Conservation (phyloP, 1,140 invertebrate species). For the Nasonia vitripennis region DNA sequence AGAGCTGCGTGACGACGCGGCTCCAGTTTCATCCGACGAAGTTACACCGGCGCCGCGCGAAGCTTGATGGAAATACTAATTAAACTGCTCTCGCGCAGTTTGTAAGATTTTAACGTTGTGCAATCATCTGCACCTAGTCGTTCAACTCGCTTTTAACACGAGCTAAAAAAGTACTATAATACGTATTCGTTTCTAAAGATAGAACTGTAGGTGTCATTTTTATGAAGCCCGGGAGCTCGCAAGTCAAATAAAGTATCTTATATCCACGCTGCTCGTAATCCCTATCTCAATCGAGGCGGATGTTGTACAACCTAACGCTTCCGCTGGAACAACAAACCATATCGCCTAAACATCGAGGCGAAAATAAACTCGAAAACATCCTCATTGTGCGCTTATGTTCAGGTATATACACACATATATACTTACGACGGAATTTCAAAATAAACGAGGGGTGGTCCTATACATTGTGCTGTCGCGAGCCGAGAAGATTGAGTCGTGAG, state of each 20-base stretch:
- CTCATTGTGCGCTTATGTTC: not conserved
- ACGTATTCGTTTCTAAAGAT: too few species aligned
- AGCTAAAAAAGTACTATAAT: too few species aligned
- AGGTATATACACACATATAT: not conserved
- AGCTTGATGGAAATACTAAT: slow-evolving; percentile 40
- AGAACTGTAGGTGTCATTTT: not conserved
- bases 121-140: not conserved
- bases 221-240: not conserved
- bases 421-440: slow-evolving; percentile 24
- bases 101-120: slow-evolving; percentile 9
- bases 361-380: not conserved
- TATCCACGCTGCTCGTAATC: not conserved
- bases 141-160: not conserved
- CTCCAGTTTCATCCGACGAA: slow-evolving; percentile 24
- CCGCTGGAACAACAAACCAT: not conserved
- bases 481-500: slow-evolving; percentile 27
- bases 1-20: not conserved
- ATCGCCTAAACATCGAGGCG: not conserved
- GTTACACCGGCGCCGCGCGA: not conserved
- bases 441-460: slow-evolving; percentile 32
- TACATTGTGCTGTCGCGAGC: not conserved
- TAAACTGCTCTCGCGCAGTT: not conserved
- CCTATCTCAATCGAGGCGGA: not conserved
- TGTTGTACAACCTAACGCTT: not conserved
- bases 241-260: not conserved